Evolutionary conservation across 2,113 vertebrate genomes (phyloP), one percentile per base, ranked within the genome.

Genomic region (Arothron firmamentum): DNA sequence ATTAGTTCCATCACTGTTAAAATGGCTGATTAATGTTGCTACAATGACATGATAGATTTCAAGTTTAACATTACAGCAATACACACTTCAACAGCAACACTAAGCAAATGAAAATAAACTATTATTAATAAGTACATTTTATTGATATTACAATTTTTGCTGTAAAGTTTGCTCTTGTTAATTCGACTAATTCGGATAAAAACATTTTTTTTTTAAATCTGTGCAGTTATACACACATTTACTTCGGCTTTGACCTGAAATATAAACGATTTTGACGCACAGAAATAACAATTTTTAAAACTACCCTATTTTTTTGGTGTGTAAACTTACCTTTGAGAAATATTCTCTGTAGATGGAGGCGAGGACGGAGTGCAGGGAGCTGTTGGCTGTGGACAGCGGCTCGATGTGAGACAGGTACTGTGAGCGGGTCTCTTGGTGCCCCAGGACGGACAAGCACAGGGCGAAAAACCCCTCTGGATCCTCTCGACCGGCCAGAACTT

Each of bases 391-490:
- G 55, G 66, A 70, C 52, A 89, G 64, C 2, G 86, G 87, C 72
- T 66, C 51, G 63, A 89, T 85, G 43, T 87, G 34, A 52, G 81
- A 53, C 59, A 53, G 67, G 59, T 89, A 90, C 56, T 72, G 62
- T 4, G 71, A 47, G 0, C 56, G 59, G 53, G 88, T 88, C 52
- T 86, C 82, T 13, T 63, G 58, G 48, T 86, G 74, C 0, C 86
- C 88, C 57, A 89, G 42, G 11, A 75, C 17, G n/a, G 89, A 89
- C 52, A 87, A 2, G 31, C 85, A 88, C 52, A 72, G 41, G 3
- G 80, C 83, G 16, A 90, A 91, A 47, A 87, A 88, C 0, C 67
- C 77, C 9, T 87, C 79, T 7, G 85, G 81, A 75, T 88, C 83
- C 62, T 88, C 84, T 34, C 79, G 77, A 65, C 88, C 88, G 55